These are phyloP conservation scores for Mareca strepera DNA, from an alignment of 2,797 vertebrate genomes.

Conservation along the genomic window DNA sequence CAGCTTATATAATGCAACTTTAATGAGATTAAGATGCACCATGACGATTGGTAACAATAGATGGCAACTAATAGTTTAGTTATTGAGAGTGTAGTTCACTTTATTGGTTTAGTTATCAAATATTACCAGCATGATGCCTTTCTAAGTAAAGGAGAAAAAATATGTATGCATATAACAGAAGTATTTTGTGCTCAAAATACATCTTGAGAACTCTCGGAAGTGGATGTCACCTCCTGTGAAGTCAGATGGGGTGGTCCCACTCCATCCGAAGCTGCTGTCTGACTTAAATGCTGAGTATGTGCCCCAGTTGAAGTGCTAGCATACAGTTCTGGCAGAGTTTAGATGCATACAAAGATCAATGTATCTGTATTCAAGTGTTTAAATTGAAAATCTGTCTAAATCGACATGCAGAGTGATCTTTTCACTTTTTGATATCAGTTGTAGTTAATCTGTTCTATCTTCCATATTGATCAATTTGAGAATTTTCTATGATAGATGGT, in stretches of 20 bases:
- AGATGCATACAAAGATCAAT: not conserved
- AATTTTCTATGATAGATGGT: rapidly evolving
- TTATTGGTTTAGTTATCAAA: not conserved
- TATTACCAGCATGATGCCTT: rapidly evolving
- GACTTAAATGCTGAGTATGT: not conserved
- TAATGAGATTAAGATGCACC: not conserved
- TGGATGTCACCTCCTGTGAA: not conserved
- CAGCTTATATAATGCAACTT: not conserved
- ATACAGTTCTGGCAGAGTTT: not conserved
- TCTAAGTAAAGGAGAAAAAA: not conserved
- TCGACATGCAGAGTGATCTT: rapidly evolving
- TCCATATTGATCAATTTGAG: not conserved
- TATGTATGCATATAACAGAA: not conserved
- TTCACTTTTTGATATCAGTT: not conserved
- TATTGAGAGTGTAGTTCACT: not conserved
- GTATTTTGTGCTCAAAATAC: not conserved
- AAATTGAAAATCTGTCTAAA: not conserved
- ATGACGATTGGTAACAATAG: not conserved
- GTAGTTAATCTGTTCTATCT: not conserved
- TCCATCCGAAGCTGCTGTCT: not conserved
- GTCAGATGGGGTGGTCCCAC: not conserved
- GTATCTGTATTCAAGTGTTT: not conserved
- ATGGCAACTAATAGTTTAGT: not conserved
- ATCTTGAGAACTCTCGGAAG: not conserved
- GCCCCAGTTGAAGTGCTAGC: not conserved